phyloP scores from a whole-genome alignment of 2,113 vertebrate species.

The Paedocypris sp. region DNA sequence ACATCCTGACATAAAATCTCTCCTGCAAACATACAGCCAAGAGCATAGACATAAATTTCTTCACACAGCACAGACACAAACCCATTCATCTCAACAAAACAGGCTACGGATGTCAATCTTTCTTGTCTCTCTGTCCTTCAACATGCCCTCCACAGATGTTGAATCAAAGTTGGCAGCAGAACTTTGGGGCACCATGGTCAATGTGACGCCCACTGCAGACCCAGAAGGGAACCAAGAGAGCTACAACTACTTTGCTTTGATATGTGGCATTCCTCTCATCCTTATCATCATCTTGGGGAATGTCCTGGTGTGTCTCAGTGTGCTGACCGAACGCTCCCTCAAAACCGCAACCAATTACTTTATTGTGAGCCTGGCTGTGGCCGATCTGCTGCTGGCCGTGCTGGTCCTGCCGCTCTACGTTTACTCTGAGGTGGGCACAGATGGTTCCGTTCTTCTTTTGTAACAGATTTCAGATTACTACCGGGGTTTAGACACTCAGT shows the following conservation, averaged over 20 bases:
- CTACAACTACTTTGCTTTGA: constrained; percentile 55
- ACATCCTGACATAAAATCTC: neutral
- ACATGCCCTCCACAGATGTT: constrained; percentile 40
- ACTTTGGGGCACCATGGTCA: constrained; percentile 45
- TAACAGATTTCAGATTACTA: neutral
- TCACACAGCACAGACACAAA: neutral
- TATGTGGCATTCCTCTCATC: constrained; percentile 55
- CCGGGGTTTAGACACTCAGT: no score
- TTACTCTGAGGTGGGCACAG: constrained; percentile 54
- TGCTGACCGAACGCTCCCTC: constrained; percentile 59
- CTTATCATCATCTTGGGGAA: constrained; percentile 60
- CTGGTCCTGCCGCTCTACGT: constrained; percentile 56
- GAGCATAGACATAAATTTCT: neutral
- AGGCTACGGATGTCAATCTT: neutral
- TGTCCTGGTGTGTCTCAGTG: constrained; percentile 60
- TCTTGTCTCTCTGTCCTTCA: neutral
- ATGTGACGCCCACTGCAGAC: constrained; percentile 40
- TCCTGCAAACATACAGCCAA: neutral
- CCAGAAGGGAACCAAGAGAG: constrained; percentile 3
- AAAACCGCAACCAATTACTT: constrained; percentile 68
- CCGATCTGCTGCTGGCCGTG: constrained; percentile 58
- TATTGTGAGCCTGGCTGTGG: constrained; percentile 60
- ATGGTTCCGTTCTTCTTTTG: no score
- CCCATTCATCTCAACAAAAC: neutral
- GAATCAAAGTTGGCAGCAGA: constrained; percentile 16